Base-by-base conservation (phyloP, 1,140 invertebrate genomes). In the Rhopalosiphum maidis region DNA sequence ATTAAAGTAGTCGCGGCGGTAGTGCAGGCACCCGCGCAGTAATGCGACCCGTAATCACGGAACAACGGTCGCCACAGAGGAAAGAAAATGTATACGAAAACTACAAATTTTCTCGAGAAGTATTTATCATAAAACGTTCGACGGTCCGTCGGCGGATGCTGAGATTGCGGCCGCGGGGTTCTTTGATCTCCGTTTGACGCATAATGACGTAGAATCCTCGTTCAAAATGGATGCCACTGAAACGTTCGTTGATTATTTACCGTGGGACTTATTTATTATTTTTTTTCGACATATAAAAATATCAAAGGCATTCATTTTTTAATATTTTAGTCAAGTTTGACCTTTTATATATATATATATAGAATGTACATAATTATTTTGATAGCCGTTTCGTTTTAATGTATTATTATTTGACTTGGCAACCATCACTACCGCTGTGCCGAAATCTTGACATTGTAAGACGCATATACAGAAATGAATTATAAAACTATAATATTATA, bases 211-310 rank as follows among this genome's bases (percentile, higher is more conserved):
- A 89, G 7, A 89, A 54, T 89, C 37, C 37, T 89, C 48, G 7
- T 89, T 54, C n/a, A 37, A 89, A n/a, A 89, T 22, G n/a, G 48
- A 89, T 22, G 87, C 87, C 35, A 21, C 87, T 30, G 15, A 88
- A 88, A 51, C 87, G 48, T 9, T 89, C 7, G 48, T 37, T 89
- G 87, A 89, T 89, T 89, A 89, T 89, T 86, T 86, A 48, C 85
- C 30, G 30, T n/a, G 11, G 15, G 60, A 77, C 60, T 86, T 89
- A 88, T 48, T 88, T 88, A 25, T 51, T 85, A 22, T 30, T 85
- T 85, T 41, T 87, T 48, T 48, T 48, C 30, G 11, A 1, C 30
- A 30, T 43, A 22, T 46, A 46, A 23, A 18, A 15, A 86, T 86
- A 86, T 86, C 85, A 86, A 86, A 48, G 43, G 43, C 85, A 18